phyloP scores from a whole-genome alignment of 2,888 invertebrate species.

The Nycteola revayana region DNA sequence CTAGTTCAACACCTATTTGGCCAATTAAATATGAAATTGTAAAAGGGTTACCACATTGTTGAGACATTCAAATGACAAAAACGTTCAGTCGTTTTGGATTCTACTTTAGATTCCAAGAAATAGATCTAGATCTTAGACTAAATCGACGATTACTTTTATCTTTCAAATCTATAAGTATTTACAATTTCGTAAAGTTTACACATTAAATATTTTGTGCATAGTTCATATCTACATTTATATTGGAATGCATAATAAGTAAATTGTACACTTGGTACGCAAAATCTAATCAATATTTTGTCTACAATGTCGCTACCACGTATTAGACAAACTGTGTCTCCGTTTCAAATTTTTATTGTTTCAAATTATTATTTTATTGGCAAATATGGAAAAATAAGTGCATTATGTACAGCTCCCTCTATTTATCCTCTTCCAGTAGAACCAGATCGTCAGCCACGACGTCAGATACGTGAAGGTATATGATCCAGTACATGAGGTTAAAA shows the following conservation, averaged over 20 bases:
- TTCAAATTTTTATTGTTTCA: constrained; percentile 43
- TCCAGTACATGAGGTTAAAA: constrained; percentile 99
- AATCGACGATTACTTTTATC: constrained; percentile 9
- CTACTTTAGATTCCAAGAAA: constrained; percentile 45
- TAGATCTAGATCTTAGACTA: constrained; percentile 19
- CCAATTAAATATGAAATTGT: constrained; percentile 2
- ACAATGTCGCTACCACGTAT: background rate
- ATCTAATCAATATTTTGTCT: no score
- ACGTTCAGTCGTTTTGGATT: constrained; percentile 50
- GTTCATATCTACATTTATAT: constrained; percentile 7
- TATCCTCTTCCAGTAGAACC: constrained; percentile 88
- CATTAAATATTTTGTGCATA: constrained; percentile 5
- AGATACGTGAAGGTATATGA: constrained; percentile 97
- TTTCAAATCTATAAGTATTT: constrained; percentile 19
- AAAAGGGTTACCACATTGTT: constrained; percentile 1
- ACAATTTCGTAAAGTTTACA: constrained; percentile 8
- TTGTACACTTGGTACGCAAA: no score
- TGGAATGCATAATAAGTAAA: no score
- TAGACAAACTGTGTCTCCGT: no score
- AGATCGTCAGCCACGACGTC: constrained; percentile 97
- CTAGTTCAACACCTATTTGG: background rate
- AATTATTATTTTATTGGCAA: constrained; percentile 54
- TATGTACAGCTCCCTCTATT: constrained; percentile 66
- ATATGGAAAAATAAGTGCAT: constrained; percentile 68
- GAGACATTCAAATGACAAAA: constrained; percentile 27